phyloP scores from a whole-genome alignment of 2,113 vertebrate species.

The Nothocercus julius region DNA sequence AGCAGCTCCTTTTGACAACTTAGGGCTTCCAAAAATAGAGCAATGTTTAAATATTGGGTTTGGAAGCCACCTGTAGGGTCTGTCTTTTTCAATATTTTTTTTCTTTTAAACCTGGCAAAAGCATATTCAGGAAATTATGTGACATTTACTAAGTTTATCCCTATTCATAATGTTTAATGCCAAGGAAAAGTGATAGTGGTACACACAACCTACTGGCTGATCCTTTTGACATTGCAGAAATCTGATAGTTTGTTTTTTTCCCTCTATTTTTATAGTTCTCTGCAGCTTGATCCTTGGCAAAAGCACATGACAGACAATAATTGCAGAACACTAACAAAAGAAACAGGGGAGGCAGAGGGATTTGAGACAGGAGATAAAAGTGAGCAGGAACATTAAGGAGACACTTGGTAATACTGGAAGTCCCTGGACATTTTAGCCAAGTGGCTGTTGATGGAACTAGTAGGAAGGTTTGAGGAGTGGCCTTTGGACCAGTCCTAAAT shows the following conservation, averaged over 20 bases:
- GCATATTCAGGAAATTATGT: not conserved
- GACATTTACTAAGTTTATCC: constrained; percentile 17
- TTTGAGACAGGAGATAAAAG: not conserved
- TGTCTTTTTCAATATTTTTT: not conserved
- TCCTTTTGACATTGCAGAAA: constrained; percentile 58
- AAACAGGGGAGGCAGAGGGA: not conserved
- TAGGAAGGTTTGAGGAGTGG: not conserved
- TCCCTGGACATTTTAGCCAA: not conserved
- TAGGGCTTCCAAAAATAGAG: not conserved
- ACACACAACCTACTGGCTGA: constrained; percentile 10
- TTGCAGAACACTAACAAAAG: constrained; percentile 29
- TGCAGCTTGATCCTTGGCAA: constrained; percentile 50
- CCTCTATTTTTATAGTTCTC: constrained; percentile 70
- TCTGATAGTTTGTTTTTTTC: constrained; percentile 45
- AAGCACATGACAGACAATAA: constrained; percentile 33
- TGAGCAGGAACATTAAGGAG: not conserved
- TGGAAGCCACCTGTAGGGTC: not conserved
- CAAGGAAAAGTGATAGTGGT: constrained; percentile 9
- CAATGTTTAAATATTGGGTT: not conserved
- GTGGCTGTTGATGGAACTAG: not conserved
- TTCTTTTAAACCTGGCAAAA: not conserved
- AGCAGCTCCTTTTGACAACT: not conserved
- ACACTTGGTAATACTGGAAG: not conserved
- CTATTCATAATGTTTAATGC: constrained; percentile 2
- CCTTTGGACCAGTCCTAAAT: not conserved